Percentiles rank a stretch among this genome's conserved stretches.
These are phyloP conservation scores for Alloplasta piceator DNA, from an alignment of 2,888 invertebrate species.

Conservation along the genomic window DNA sequence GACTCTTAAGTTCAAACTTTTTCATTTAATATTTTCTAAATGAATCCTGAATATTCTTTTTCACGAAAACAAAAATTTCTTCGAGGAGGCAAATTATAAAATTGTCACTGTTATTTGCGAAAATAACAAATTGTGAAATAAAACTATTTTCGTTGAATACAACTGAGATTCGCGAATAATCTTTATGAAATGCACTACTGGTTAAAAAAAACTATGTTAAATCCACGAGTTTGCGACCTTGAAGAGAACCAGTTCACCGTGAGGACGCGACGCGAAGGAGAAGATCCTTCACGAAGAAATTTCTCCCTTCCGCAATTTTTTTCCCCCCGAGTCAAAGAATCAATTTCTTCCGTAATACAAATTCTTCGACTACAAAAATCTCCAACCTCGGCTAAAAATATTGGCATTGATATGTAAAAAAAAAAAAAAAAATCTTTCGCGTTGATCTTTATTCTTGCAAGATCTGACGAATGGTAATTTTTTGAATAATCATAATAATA, in stretches of 20 bases:
- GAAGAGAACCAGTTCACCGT: slow-evolving; percentile 53
- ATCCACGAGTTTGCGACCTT: slow-evolving; percentile 38
- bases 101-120: too few species aligned
- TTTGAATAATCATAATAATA: too few species aligned
- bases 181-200: background rate
- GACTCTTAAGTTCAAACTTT: too few species aligned
- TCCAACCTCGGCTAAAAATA: background rate
- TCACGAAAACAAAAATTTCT: too few species aligned
- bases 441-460: background rate
- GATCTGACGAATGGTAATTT: background rate
- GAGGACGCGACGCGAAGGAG: slow-evolving; percentile 30
- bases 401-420: background rate
- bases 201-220: slow-evolving; percentile 13
- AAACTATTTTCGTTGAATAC: too few species aligned
- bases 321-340: too few species aligned
- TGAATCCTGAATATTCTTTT: too few species aligned
- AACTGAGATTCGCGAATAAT: too few species aligned
- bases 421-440: background rate
- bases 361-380: background rate
- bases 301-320: slow-evolving; percentile 31
- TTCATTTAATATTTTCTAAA: too few species aligned
- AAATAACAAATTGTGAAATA: too few species aligned
- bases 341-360: too few species aligned
- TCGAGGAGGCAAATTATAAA: too few species aligned
- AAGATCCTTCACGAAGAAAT: slow-evolving; percentile 46